Base-by-base conservation (phyloP, 2,888 invertebrate genomes). In the Erpobdella octoculata region DNA sequence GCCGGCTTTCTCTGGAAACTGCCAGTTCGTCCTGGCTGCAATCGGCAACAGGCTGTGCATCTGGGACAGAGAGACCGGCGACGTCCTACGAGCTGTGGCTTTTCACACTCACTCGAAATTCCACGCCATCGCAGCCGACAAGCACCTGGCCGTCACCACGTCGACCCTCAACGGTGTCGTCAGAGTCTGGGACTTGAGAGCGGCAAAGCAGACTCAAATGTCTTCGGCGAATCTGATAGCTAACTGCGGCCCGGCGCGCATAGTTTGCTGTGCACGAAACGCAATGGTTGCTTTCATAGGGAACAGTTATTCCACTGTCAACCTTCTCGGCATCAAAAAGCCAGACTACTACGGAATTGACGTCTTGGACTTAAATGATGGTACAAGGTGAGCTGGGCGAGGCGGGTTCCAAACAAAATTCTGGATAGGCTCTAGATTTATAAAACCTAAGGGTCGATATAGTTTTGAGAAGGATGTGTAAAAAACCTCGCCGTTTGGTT, bases 311-410 rank as follows among this genome's bases (percentile, higher is more conserved):
- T 71, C 71, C 67, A 76, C 75, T 65, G 72, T 71, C 5, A 41
- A 41, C 8, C 35, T 36, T n/a, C 73, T 72, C 37, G 78, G 77
- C 1, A 78, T 78, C 71, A 78, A 78, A 65, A 76, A 73, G 61
- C 75, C 78, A 31, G 76, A 78, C 67, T 77, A 73, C 64, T 79
- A 77, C 66, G 78, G 78, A 0, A 74, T 79, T 15, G 78, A 79
- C 53, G 73, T 77, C n/a, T 76, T 74, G 75, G 75, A 77, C 64
- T 15, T 77, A 46, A 61, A 37, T 12, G 76, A 74, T 0, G 76
- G 75, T 6, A 71, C 65, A 12, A 59, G 71, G 35, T 37, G 46
- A 37, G 62, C n/a, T n/a, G n/a, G n/a, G n/a, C n/a, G n/a, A n/a
- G n/a, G n/a, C n/a, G n/a, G n/a, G n/a, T n/a, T n/a, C n/a, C n/a